Base-by-base conservation (phyloP, 2,888 invertebrate genomes). In the Cephonodes hylas region DNA sequence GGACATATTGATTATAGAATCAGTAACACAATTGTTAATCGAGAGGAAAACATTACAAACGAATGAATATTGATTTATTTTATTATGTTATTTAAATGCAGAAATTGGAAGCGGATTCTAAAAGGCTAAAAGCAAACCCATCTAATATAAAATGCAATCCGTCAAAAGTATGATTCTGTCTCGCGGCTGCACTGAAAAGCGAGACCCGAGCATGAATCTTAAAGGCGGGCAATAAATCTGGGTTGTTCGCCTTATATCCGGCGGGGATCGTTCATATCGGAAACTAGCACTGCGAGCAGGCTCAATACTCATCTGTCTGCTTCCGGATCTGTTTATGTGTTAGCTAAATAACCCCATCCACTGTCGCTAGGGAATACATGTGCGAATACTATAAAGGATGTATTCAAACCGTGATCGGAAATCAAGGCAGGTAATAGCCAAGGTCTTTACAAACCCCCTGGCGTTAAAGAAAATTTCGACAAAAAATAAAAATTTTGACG, bases 231-330 rank as follows among this genome's bases (percentile, higher is more conserved):
- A 58, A 62, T 65, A 61, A 53, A 58, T 67, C 63, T 63, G 59
- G 44, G 48, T 53, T 31, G 48, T 58, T 64, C 63, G 58, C 63
- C 61, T 64, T 44, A 66, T 70, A 67, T 70, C 70, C 72, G 64
- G 65, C 23, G 58, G 57, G 56, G 63, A 42, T 59, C 57, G 53
- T 64, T 53, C 53, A 53, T 64, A 66, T 71, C 73, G 73, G 72
- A 72, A 72, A 65, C 70, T 64, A 62, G 65, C 67, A 63, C 70
- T 70, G 66, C 61, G 64, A 62, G 64, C 63, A 59, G 63, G 65
- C 68, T 73, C 67, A 64, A 71, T 73, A 65, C 67, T 68, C 75
- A 76, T 76, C 69, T 67, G 67, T 68, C 73, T 73, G 65, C 67
- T 67, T 71, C 72, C 75, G 71, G 72, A 65, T 64, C 53, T 63